These are phyloP conservation scores for Diglossa cyanea DNA, from an alignment of 2,797 vertebrate species.

Conservation along the genomic window DNA sequence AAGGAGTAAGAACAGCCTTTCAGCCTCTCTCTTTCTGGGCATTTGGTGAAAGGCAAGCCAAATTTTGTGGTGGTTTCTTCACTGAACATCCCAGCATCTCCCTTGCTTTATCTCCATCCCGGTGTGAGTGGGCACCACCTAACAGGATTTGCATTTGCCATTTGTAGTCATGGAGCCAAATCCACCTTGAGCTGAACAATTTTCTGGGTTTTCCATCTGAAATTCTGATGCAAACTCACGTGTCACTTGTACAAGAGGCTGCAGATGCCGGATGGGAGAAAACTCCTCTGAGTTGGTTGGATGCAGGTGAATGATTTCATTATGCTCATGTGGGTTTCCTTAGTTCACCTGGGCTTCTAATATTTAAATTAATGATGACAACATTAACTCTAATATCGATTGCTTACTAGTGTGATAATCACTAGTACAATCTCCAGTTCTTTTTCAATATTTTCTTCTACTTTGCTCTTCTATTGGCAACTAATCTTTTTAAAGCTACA, in stretches of 20 bases:
- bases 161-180: not conserved
- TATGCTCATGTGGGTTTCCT: not conserved
- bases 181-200: not conserved
- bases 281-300: not conserved
- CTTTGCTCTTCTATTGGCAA: not conserved
- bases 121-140: not conserved
- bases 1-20: not conserved
- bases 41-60: not conserved
- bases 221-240: not conserved
- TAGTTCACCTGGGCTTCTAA: not conserved
- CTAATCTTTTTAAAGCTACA: not conserved
- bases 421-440: not conserved
- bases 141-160: not conserved
- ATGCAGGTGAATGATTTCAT: not conserved
- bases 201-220: not conserved
- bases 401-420: not conserved
- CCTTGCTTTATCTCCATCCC: not conserved
- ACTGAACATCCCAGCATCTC: not conserved
- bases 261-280: not conserved
- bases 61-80: not conserved
- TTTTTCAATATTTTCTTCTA: not conserved
- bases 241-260: not conserved
- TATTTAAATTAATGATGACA: not conserved
- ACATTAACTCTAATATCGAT: not conserved
- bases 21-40: not conserved